Percentiles rank a stretch among this genome's conserved stretches.
phyloP scores from a whole-genome alignment of 2,113 vertebrate species.

The Lanius ludovicianus region DNA sequence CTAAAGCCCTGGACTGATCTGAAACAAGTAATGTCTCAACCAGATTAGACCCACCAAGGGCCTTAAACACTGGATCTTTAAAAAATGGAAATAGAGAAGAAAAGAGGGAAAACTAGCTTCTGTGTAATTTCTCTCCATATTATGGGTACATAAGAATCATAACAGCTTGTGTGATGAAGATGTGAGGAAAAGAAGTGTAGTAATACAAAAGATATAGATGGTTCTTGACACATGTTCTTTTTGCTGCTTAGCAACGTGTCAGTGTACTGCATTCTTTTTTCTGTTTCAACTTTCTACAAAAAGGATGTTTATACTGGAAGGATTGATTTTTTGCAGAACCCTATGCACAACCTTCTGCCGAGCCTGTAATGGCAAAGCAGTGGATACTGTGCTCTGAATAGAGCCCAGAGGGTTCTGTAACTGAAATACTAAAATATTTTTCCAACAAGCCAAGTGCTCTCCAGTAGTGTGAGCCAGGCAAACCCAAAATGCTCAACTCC shows the following conservation, averaged over 20 bases:
- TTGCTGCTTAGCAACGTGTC: slow-evolving; percentile 45
- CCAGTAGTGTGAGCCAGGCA: background rate
- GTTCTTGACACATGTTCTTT: slow-evolving; percentile 33
- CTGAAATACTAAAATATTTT: background rate
- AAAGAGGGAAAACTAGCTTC: background rate
- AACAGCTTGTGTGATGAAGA: background rate
- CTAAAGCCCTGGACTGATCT: background rate
- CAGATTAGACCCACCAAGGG: background rate
- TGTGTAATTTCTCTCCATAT: background rate
- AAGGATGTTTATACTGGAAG: background rate
- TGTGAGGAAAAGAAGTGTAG: background rate
- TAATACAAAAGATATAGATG: slow-evolving; percentile 21
- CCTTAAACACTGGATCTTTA: background rate
- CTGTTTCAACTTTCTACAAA: background rate
- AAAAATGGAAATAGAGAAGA: background rate
- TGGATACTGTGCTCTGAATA: background rate
- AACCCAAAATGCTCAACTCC: background rate
- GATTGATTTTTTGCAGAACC: background rate
- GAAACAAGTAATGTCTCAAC: background rate
- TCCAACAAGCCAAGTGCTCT: background rate
- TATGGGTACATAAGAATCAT: background rate
- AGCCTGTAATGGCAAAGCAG: background rate
- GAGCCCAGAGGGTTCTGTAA: background rate
- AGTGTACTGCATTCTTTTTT: background rate
- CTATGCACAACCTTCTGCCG: background rate